Conservation (phyloP, 64 coral and sea anemone species). For the Cladopsammia gracilis region DNA sequence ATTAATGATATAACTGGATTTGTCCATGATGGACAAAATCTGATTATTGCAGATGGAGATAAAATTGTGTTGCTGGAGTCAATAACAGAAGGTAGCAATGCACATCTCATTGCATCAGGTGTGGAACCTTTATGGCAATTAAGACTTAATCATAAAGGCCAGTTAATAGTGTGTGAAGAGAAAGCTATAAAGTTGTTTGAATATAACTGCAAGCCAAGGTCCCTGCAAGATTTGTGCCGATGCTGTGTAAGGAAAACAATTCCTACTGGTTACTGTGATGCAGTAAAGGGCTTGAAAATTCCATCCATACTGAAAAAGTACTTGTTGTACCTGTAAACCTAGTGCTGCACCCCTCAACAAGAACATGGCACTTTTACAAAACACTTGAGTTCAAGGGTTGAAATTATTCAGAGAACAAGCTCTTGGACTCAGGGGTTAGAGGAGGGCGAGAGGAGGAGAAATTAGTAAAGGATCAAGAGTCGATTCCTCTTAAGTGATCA, state of each 20-base stretch:
- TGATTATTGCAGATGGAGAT: slow-evolving; percentile 58
- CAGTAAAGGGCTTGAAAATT: slow-evolving; percentile 34
- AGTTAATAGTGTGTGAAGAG: slow-evolving; percentile 77
- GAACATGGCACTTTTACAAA: too few relatives aligned
- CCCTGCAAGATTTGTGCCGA: slow-evolving; percentile 63
- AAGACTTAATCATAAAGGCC: slow-evolving; percentile 55
- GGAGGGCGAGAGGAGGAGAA: too few relatives aligned
- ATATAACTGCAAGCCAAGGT: slow-evolving; percentile 48
- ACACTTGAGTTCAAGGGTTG: too few relatives aligned
- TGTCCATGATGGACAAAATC: slow-evolving; percentile 79
- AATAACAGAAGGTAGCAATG: slow-evolving; percentile 52
- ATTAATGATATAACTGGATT: slow-evolving; percentile 9
- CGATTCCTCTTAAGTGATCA: too few relatives aligned
- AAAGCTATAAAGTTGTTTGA: slow-evolving; percentile 64
- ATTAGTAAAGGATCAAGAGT: too few relatives aligned
- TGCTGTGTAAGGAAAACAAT: slow-evolving; percentile 16
- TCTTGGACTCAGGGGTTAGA: too few relatives aligned
- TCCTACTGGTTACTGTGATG: background rate
- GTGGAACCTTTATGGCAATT: background rate
- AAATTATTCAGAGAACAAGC: too few relatives aligned
- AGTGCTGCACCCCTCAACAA: too few relatives aligned
- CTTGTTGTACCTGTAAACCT: slow-evolving; percentile 48
- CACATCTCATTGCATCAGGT: slow-evolving; percentile 69
- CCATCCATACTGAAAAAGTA: slow-evolving; percentile 66
- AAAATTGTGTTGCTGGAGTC: slow-evolving; percentile 77